Percentiles rank a stretch among this genome's conserved stretches.
phyloP scores from a whole-genome alignment of 2,113 vertebrate species.

The human region GRCh38 chr12:99175001-99175500 shows the following conservation, averaged over 20 bases:
- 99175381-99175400: background rate
- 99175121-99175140: background rate
- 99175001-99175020: slow-evolving; percentile 11
- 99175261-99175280: background rate
- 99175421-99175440: background rate
- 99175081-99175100: background rate
- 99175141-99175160: background rate
- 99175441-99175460: background rate
- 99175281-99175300: background rate
- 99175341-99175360: background rate
- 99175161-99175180: background rate
- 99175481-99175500: background rate
- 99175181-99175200: background rate
- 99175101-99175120: background rate
- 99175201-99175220: background rate
- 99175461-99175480: background rate
- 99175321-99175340: background rate
- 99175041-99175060: background rate
- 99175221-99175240: background rate
- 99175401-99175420: background rate
- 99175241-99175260: background rate
- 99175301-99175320: background rate
- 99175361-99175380: background rate
- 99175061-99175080: background rate
- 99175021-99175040: slow-evolving; percentile 6